Conservation (phyloP, 2,113 vertebrate genomes). For the Saccopteryx leptura region DNA sequence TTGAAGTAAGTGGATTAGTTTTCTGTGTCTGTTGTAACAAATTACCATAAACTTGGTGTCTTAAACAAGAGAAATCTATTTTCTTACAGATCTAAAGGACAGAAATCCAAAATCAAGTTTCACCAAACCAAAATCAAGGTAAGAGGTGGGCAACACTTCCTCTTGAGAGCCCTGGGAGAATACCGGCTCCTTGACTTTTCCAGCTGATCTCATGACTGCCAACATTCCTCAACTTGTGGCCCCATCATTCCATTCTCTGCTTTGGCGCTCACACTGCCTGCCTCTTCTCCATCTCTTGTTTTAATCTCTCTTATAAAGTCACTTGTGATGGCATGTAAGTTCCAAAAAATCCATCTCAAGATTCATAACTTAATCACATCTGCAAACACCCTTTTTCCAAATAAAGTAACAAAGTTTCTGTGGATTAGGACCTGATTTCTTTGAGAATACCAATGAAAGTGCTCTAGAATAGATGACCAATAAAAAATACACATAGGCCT, state of each 20-base stretch:
- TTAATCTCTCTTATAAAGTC: background rate
- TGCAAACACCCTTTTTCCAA: background rate
- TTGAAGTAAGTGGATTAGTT: no score
- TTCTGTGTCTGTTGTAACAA: background rate
- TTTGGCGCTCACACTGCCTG: background rate
- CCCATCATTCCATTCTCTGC: background rate
- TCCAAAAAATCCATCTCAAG: background rate
- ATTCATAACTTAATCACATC: background rate
- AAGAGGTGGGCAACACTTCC: no score
- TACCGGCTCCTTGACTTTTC: background rate
- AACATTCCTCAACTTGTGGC: no score
- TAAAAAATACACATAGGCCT: background rate
- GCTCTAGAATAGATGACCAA: background rate
- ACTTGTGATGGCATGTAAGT: background rate
- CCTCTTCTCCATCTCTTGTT: background rate
- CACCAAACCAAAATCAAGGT: background rate
- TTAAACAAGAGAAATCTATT: background rate
- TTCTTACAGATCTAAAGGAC: background rate
- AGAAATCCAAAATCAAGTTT: background rate
- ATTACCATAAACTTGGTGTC: background rate
- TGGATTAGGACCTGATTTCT: background rate
- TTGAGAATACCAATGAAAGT: background rate
- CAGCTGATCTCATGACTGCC: background rate
- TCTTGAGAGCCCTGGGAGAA: background rate
- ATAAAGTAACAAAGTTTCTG: background rate